Base-by-base conservation (phyloP, 1,140 invertebrate genomes). In the Euura saliciscinereae region DNA sequence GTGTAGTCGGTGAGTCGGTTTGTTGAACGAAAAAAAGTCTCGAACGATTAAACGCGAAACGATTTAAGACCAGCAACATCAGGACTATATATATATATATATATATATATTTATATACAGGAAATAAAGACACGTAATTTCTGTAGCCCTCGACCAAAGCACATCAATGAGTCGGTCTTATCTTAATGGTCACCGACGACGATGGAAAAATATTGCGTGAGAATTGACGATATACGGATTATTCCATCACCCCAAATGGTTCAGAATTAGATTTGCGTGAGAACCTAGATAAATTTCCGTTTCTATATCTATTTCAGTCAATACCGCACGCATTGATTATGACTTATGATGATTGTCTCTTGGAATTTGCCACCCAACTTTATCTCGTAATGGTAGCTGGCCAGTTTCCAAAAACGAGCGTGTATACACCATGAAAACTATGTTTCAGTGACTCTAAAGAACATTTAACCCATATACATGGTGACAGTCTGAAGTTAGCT, bases 141-240 rank as follows among this genome's bases (percentile, higher is more conserved):
- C 51, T 59, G 51, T 28, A 28, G 28, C 51, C 51, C 51, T 59
- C 51, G 51, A 28, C 28, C 1, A 59, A 59, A 11, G 13, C 10
- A 59, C 51, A 59, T 59, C 51, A n/a, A n/a, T n/a, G 51, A 59
- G 8, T n/a, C 8, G 51, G 51, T 59, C 51, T 59, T 59, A 59
- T 59, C 51, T 59, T 59, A 59, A 59, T 59, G 51, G 51, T n/a
- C 3, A n/a, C 13, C 8, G 51, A 59, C 28, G 28, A 28, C 28
- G 28, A 59, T 59, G 51, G 51, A 59, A 6, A 59, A 59, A 59
- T 59, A 59, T 59, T n/a, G 51, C 51, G 51, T 59, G 51, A 59
- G 51, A 59, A 59, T 59, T 8, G 51, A 59, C 51, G 51, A 11
- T 6, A 11, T 6, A 59, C 8, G 51, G 8, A 11, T 28, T 28